Conservation (phyloP, 2,113 vertebrate species). For the Hyaena hyaena region DNA sequence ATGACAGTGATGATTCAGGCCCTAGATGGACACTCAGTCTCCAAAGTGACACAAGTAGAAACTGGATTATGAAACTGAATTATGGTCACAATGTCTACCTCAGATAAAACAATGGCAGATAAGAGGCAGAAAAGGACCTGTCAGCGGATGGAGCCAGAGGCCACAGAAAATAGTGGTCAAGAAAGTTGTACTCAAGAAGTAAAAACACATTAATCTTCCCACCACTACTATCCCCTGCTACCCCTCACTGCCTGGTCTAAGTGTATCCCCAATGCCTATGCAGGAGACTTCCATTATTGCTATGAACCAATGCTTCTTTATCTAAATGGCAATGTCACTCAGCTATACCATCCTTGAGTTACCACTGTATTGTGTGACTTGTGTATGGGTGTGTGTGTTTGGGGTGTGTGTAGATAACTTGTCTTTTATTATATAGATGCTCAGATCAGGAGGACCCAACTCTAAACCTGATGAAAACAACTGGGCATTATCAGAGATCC, state of each 20-base stretch:
- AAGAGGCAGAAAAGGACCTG: neutral
- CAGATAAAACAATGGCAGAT: neutral
- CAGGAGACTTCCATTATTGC: neutral
- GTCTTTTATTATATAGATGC: neutral
- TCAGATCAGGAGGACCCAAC: neutral
- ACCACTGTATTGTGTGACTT: neutral
- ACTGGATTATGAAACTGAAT: neutral
- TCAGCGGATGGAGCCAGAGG: neutral
- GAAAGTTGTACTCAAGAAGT: neutral
- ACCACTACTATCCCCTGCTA: too few species aligned
- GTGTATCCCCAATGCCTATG: neutral
- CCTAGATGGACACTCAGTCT: neutral
- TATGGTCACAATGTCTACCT: neutral
- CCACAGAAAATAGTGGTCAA: neutral
- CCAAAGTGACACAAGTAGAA: neutral
- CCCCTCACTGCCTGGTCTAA: too few species aligned
- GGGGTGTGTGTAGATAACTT: neutral
- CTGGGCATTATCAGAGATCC: neutral
- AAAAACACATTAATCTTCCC: neutral
- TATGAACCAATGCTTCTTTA: neutral
- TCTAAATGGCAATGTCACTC: neutral
- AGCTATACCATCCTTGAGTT: neutral
- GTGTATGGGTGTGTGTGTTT: neutral
- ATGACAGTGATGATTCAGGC: neutral
- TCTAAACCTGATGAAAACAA: neutral